phyloP scores from a whole-genome alignment of 1,140 invertebrate genomes.

The Ctenoplectra terminalis region DNA sequence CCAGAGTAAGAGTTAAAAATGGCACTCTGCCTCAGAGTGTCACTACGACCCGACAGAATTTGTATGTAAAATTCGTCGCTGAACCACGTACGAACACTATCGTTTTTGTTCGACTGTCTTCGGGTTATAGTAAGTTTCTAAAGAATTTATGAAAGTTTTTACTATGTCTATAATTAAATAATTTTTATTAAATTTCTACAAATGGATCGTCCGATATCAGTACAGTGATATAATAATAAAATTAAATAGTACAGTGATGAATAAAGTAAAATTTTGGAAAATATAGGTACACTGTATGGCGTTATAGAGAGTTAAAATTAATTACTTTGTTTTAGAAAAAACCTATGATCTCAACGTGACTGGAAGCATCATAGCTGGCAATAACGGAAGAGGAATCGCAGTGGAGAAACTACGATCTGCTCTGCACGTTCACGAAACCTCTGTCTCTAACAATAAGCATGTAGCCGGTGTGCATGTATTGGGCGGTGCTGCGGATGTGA shows the following conservation, averaged over 20 bases:
- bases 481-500: conserved; percentile 94
- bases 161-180: too few relatives aligned
- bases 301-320: too few relatives aligned
- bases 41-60: conserved; percentile 89
- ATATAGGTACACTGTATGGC: too few relatives aligned
- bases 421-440: conserved; percentile 90
- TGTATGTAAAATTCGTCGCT: conserved; percentile 90
- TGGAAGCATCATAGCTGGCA: conserved; percentile 92
- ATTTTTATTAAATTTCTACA: background rate
- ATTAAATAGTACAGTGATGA: too few relatives aligned
- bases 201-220: too few relatives aligned
- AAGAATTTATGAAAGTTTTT: background rate
- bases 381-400: conserved; percentile 95
- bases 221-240: too few relatives aligned
- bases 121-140: conserved; percentile 85
- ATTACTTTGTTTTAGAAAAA: conserved; percentile 85
- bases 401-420: conserved; percentile 93
- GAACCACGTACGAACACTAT: conserved; percentile 87
- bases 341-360: conserved; percentile 94
- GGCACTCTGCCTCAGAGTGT: conserved; percentile 93
- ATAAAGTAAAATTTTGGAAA: too few relatives aligned
- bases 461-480: conserved; percentile 94
- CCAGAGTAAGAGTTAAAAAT: conserved; percentile 88
- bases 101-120: conserved; percentile 89
- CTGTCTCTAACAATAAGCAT: conserved; percentile 93